Evolutionary conservation across 2,888 invertebrate genomes (phyloP).

Genomic region (Lepidocyrtinus sp.): DNA sequence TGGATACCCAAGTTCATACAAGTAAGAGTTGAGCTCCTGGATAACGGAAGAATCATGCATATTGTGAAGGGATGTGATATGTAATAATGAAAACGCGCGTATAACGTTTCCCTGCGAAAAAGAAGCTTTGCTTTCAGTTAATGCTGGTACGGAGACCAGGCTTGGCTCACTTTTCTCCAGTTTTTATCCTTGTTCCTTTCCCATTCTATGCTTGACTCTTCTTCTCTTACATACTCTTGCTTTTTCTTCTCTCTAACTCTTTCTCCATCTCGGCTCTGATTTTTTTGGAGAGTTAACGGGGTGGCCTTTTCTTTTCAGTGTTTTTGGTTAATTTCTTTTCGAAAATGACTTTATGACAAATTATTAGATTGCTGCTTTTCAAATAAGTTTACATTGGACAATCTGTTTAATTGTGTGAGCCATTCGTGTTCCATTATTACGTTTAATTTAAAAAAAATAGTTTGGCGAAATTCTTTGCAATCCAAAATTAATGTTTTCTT

Average conservation of each 20-base stretch:
- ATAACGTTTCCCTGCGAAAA: constrained; percentile 29
- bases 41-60: constrained; percentile 23
- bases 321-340: constrained; percentile 14
- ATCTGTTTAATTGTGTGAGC: neutral
- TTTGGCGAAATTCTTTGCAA: no score
- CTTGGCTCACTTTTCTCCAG: constrained; percentile 49
- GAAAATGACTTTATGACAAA: neutral
- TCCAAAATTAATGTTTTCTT: no score
- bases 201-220: constrained; percentile 57
- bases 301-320: constrained; percentile 21
- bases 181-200: constrained; percentile 19
- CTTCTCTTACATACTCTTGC: constrained; percentile 42
- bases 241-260: constrained; percentile 41
- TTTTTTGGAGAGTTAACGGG: constrained; percentile 24
- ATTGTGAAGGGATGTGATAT: constrained; percentile 44
- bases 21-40: neutral
- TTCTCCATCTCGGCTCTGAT: constrained; percentile 28
- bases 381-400: neutral
- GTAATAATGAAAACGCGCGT: constrained; percentile 44
- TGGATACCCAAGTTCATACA: neutral
- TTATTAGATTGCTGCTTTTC: neutral
- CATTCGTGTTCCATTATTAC: neutral
- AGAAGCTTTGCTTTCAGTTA: neutral
- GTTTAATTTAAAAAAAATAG: no score
- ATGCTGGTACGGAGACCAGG: neutral